Conservation (phyloP, 35 echinoderm and acorn worm species). For the Eucidaris tribuloides region DNA sequence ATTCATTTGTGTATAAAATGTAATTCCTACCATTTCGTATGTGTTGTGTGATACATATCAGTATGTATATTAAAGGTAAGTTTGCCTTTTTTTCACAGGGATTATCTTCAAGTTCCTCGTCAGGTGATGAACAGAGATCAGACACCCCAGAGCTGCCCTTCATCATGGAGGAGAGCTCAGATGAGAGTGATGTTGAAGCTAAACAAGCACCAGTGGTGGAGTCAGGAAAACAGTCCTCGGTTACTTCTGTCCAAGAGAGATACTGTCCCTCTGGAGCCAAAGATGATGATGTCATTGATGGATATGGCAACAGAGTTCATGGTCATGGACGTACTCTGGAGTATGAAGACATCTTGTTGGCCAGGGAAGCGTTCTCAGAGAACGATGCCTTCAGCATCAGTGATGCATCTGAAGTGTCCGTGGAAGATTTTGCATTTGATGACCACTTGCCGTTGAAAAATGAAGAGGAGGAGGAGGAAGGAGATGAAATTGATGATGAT, state of each 20-base stretch:
- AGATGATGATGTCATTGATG: slow-evolving; percentile 86
- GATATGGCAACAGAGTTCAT: slow-evolving; percentile 47
- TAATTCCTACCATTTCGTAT: too few species aligned
- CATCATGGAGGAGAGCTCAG: slow-evolving; percentile 18
- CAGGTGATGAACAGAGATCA: slow-evolving; percentile 4
- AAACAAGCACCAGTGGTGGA: neutral
- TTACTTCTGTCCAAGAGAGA: neutral
- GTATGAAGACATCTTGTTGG: slow-evolving; percentile 74
- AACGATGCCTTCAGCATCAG: slow-evolving; percentile 98
- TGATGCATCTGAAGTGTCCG: slow-evolving; percentile 76
- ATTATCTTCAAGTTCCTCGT: neutral
- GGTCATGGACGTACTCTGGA: slow-evolving; percentile 41
- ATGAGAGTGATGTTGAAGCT: neutral
- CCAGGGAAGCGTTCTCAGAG: slow-evolving; percentile 91
- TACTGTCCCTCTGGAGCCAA: slow-evolving; percentile 63
- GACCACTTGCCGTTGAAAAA: slow-evolving; percentile 81
- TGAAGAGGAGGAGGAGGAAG: slow-evolving; percentile 38
- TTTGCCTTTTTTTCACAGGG: neutral
- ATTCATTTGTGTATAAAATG: too few species aligned
- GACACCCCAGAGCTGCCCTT: slow-evolving; percentile 12
- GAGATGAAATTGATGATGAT: neutral
- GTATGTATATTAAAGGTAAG: too few species aligned
- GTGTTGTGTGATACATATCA: too few species aligned
- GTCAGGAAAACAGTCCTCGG: neutral
- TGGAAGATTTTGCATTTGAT: slow-evolving; percentile 91